Base-by-base conservation (phyloP, 2,888 invertebrate genomes). In the Ichneumon xanthorius region DNA sequence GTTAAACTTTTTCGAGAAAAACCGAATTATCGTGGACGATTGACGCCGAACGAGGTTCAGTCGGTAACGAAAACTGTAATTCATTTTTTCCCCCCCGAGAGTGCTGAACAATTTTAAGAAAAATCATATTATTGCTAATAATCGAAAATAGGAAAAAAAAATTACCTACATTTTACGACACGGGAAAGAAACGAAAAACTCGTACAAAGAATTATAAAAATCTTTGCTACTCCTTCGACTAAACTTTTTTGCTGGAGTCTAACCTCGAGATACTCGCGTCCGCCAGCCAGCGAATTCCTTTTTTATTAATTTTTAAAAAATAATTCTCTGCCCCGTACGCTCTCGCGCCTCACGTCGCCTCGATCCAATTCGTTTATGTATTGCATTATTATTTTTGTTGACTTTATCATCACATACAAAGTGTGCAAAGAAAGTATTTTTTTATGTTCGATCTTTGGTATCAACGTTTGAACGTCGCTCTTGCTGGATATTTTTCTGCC, bases 391-490 rank as follows among this genome's bases (percentile, higher is more conserved):
- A 40, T 37, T 40, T 9, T 58, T 61, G 48, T 63, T 63, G 45
- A 16, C 9, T 61, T 45, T 45, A 14, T 45, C 45, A 45, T 14
- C 16, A 14, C 45, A 45, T 16, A 4, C 16, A 45, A 4, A 4
- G 45, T 16, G 16, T 16, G 45, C 45, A 45, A 16, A 45, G 45
- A 45, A 45, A 45, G 45, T 45, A 45, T 45, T 45, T 45, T 40
- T 40, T 30, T 76, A 68, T 30, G 70, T 73, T 71, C 65, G 70
- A 71, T 85, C 85, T 85, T 85, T 85, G 85, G 85, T 82, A 81
- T 82, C 63, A 4, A 75, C 70, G 73, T 53, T 63, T 63, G 55
- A 65, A 50, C 71, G 48, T 61, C 14, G 22, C 22, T 33, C 70
- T 40, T 71, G 33, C 50, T 37, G 26, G 30, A 63, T 61, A 37